Evolutionary conservation across 2,888 invertebrate genomes (phyloP).

Genomic region (Anticlea derivata): DNA sequence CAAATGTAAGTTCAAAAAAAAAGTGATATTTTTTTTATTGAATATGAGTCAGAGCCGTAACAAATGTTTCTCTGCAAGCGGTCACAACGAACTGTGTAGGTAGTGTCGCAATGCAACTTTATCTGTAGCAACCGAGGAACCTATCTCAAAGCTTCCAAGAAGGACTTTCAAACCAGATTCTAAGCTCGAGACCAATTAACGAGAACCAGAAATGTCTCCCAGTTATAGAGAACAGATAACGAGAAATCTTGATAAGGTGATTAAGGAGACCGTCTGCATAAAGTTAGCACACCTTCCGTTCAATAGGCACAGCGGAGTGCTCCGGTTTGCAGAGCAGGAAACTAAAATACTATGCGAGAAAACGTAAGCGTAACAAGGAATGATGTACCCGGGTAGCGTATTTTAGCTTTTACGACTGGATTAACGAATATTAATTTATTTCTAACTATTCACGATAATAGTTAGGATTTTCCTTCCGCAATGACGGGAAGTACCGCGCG

Average conservation of each 20-base stretch:
- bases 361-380: background rate
- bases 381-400: too few species aligned
- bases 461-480: too few species aligned
- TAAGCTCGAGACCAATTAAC: slow-evolving; percentile 14
- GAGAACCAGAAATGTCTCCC: slow-evolving; percentile 14
- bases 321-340: background rate
- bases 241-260: slow-evolving; percentile 17
- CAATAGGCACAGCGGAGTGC: background rate
- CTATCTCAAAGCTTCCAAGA: slow-evolving; percentile 20
- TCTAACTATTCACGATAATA: too few species aligned
- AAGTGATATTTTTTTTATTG: background rate
- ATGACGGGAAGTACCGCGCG: too few species aligned
- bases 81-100: slow-evolving; percentile 50
- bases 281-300: background rate
- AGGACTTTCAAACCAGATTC: slow-evolving; percentile 22
- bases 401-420: too few species aligned
- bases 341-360: background rate
- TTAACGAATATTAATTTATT: too few species aligned
- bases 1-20: too few species aligned
- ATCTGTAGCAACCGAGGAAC: slow-evolving; percentile 7
- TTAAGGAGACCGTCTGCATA: slow-evolving; percentile 2
- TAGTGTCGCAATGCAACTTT: slow-evolving; percentile 47
- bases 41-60: slow-evolving; percentile 31
- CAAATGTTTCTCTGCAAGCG: slow-evolving; percentile 48
- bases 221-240: slow-evolving; percentile 9